A percentile compares a stretch with the other conserved stretches of the same genome.
phyloP scores from a whole-genome alignment of 2,888 invertebrate genomes.

The Rhopalosiphum nymphaeae region DNA sequence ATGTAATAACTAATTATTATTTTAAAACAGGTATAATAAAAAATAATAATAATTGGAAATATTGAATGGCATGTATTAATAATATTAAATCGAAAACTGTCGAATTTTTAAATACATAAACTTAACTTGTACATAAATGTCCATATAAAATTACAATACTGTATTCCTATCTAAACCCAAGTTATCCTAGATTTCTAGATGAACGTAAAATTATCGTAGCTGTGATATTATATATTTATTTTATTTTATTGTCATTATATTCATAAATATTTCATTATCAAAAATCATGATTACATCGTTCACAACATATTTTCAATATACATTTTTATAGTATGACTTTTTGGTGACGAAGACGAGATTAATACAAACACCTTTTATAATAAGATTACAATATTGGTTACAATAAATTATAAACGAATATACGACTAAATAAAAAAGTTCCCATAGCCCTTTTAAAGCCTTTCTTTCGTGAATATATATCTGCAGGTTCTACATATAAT shows the following conservation, averaged over 20 bases:
- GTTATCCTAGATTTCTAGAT: neutral
- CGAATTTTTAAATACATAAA: neutral
- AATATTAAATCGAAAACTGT: neutral
- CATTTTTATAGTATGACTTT: neutral
- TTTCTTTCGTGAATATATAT: neutral
- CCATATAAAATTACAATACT: neutral
- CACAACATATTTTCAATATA: neutral
- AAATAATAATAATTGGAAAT: neutral
- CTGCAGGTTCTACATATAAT: neutral
- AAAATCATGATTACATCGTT: neutral
- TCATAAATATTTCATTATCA: neutral
- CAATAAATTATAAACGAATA: neutral
- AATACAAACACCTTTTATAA: neutral
- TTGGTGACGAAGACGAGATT: neutral
- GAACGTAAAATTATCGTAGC: neutral
- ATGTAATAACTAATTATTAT: neutral
- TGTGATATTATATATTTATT: neutral
- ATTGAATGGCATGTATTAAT: neutral
- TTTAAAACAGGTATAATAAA: neutral
- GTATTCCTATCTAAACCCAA: no score
- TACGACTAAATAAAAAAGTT: neutral
- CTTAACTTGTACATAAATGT: neutral
- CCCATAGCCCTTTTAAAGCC: fast-evolving
- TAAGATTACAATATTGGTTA: neutral
- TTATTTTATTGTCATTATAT: neutral